Base-by-base conservation (phyloP, 2,888 invertebrate species). In the Lysandra bellargus region DNA sequence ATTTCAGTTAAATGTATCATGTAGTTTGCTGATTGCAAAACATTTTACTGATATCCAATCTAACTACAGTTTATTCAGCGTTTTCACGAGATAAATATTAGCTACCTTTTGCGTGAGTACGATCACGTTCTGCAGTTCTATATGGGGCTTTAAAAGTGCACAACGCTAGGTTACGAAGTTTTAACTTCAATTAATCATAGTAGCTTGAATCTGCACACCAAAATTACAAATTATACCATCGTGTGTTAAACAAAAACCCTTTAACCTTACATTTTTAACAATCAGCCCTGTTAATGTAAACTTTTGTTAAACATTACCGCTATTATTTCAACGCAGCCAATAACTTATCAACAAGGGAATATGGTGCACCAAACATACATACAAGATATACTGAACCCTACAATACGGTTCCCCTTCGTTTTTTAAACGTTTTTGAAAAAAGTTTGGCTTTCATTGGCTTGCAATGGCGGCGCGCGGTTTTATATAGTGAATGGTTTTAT, bases 401-500 rank as follows among this genome's bases (percentile, higher is more conserved):
- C 64, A 64, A 64, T 64, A n/a, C 30, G 64, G 64, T 64, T 64
- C 64, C 64, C 64, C 64, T 30, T 2, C 61, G 6, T 61, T 64
- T 64, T 64, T 64, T 64, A 30, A 64, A 30, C 7, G 64, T 64
- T 75, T 75, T 80, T 74, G 72, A 83, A 82, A 82, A 83, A 84
- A 82, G 79, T 83, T 83, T 79, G 83, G 81, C 82, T 84, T 86
- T 87, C 85, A 87, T 84, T 84, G 83, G 81, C 81, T 85, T 86
- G 86, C 87, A 87, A 87, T 86, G 84, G 87, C 82, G 84, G 81
- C 81, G 84, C 7, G 84, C 85, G 83, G 84, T 60, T 81, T 82
- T 79, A 79, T 81, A 82, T 81, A 60, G 80, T 17, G 72, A 79
- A 77, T 78, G 78, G 78, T 73, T 74, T 78, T 78, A 75, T 53